These are phyloP conservation scores for Leptinotarsa undecemlineata DNA, from an alignment of 1,140 invertebrate species.

Conservation along the genomic window DNA sequence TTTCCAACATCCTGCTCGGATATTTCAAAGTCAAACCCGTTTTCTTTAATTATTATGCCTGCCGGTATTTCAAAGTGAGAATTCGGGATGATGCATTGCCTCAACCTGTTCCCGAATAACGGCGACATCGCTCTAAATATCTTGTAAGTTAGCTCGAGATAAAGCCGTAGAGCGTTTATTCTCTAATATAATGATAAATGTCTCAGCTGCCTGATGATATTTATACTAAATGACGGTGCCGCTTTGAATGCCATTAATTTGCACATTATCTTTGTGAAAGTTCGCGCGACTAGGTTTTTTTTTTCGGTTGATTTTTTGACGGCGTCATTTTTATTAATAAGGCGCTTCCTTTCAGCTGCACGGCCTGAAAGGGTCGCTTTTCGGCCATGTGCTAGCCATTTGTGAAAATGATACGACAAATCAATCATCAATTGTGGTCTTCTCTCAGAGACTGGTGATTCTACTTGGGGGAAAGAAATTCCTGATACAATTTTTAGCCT, in stretches of 20 bases:
- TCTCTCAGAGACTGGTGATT: too few species aligned
- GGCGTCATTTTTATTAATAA: constrained; percentile 14
- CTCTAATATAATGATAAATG: constrained; percentile 42
- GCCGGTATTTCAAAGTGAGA: constrained; percentile 23
- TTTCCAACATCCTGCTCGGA: background rate
- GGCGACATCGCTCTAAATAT: constrained; percentile 39
- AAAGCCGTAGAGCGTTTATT: constrained; percentile 30
- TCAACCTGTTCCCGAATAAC: constrained; percentile 43
- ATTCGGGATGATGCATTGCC: constrained; percentile 38
- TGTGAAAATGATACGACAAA: background rate
- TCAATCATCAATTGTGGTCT: background rate
- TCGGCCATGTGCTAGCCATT: background rate
- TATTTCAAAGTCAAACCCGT: constrained; percentile 16
- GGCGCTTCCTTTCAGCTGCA: background rate
- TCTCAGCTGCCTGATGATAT: constrained; percentile 34
- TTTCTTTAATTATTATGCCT: constrained; percentile 20
- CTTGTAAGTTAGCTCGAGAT: constrained; percentile 40
- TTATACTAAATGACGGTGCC: constrained; percentile 36
- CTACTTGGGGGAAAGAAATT: too few species aligned
- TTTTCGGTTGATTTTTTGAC: constrained; percentile 13
- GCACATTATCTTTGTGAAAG: constrained; percentile 14
- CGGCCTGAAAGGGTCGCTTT: background rate
- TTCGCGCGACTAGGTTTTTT: background rate
- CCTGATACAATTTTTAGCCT: too few species aligned
- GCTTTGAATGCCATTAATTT: constrained; percentile 33